These are phyloP conservation scores for Odontothrips loti DNA, from an alignment of 2,888 invertebrate species.

Conservation along the genomic window DNA sequence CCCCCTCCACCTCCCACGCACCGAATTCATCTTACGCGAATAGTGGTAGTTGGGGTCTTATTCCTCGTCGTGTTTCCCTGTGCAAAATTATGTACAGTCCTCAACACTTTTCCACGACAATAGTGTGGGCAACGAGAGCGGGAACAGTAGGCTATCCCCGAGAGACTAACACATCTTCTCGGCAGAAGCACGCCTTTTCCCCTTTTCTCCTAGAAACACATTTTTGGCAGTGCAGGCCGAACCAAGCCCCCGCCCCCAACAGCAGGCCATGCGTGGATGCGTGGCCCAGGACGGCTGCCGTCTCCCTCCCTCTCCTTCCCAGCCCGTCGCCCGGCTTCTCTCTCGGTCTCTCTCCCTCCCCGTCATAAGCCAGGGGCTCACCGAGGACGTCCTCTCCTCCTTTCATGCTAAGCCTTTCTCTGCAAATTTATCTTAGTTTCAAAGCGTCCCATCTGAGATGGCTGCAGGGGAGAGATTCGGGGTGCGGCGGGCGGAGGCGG, in stretches of 20 bases:
- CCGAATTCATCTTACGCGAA: background rate
- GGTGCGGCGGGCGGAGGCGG: background rate
- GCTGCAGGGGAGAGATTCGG: background rate
- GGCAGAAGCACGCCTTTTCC: too few relatives aligned
- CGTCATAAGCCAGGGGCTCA: background rate
- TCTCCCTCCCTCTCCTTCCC: background rate
- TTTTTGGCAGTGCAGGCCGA: too few relatives aligned
- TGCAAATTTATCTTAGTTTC: constrained; percentile 27
- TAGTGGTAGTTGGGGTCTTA: too few relatives aligned
- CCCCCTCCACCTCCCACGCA: background rate
- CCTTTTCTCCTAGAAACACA: too few relatives aligned
- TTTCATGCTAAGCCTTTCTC: constrained; percentile 23
- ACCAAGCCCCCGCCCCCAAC: too few relatives aligned
- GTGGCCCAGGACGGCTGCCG: background rate
- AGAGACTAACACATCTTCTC: too few relatives aligned
- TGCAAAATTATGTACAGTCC: too few relatives aligned
- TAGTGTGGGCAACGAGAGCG: too few relatives aligned
- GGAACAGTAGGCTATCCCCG: too few relatives aligned
- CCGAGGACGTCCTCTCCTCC: background rate
- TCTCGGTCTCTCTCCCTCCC: background rate
- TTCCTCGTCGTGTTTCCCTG: too few relatives aligned
- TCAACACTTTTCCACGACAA: too few relatives aligned
- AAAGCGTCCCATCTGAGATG: constrained; percentile 26
- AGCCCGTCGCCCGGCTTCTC: background rate
- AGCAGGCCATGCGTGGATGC: background rate